A percentile compares a stretch with the other conserved stretches of the same genome.
These are phyloP conservation scores for Quadroppia sp. DNA, from an alignment of 2,888 invertebrate genomes.

Conservation along the genomic window DNA sequence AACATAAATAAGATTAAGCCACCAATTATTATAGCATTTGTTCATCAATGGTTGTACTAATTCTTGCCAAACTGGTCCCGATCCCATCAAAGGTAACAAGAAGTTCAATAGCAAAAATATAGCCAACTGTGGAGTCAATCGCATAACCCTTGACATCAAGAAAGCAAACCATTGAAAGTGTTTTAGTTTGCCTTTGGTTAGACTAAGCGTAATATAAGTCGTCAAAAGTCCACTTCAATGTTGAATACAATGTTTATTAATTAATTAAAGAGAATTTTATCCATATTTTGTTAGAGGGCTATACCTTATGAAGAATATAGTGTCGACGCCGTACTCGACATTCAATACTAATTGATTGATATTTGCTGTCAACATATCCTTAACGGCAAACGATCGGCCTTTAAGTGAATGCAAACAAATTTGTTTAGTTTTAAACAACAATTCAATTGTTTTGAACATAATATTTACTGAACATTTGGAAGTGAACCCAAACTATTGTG, in stretches of 20 bases:
- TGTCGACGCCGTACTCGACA: constrained; percentile 51
- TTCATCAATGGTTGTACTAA: constrained; percentile 12
- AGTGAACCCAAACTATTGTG: constrained; percentile 39
- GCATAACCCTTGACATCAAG: constrained; percentile 34
- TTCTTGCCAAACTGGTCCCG: constrained; percentile 42
- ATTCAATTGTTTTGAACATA: not conserved
- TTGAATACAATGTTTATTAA: not conserved
- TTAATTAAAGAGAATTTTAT: not conserved
- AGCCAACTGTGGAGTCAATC: constrained; percentile 40
- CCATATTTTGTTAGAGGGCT: not conserved
- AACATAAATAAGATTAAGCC: constrained; percentile 43
- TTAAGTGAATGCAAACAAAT: not conserved
- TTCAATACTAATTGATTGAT: constrained; percentile 51
- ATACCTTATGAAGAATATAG: constrained; percentile 52
- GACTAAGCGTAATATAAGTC: constrained; percentile 42
- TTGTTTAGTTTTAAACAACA: not conserved
- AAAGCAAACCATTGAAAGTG: constrained; percentile 39
- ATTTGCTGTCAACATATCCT: constrained; percentile 28
- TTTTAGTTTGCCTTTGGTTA: constrained; percentile 19
- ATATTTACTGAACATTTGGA: constrained; percentile 22
- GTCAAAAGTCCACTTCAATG: constrained; percentile 41
- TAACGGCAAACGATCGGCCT: constrained; percentile 37
- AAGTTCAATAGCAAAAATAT: constrained; percentile 20
- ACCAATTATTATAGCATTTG: constrained; percentile 42
- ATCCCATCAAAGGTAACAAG: constrained; percentile 37